phyloP scores from a whole-genome alignment of 2,113 vertebrate genomes.

The Sardina pilchardus region DNA sequence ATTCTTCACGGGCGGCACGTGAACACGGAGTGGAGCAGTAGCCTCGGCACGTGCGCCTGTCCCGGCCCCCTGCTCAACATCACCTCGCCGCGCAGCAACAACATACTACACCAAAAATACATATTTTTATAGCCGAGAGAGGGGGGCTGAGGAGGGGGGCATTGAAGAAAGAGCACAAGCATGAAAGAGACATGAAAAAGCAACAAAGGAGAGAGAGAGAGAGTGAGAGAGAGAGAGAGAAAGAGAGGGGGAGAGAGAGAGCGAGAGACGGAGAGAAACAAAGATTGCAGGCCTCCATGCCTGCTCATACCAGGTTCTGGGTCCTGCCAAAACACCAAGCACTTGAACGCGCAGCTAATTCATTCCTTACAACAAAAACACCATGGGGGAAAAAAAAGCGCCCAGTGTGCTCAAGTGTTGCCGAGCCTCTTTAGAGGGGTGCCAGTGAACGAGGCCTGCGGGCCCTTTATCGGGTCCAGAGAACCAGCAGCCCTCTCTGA shows the following conservation, averaged over 20 bases:
- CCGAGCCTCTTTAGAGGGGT: background rate
- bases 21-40: constrained; percentile 28
- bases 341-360: constrained; percentile 38
- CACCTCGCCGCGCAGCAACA: background rate
- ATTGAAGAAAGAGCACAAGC: background rate
- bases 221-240: background rate
- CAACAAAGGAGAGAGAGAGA: background rate
- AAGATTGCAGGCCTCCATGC: background rate
- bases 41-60: constrained; percentile 39
- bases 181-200: background rate
- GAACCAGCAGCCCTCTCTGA: background rate
- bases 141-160: background rate
- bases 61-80: constrained; percentile 11
- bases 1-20: constrained; percentile 39
- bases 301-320: background rate
- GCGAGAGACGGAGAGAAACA: background rate
- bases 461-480: constrained; percentile 10
- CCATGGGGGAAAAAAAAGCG: background rate
- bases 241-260: background rate
- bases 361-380: constrained; percentile 40
- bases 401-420: no score
- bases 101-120: background rate
- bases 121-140: background rate
- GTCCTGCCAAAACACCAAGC: constrained; percentile 18
- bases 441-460: constrained; percentile 5